Evolutionary conservation across 1,140 invertebrate genomes (phyloP).

Genomic region (Leucophenga varia): DNA sequence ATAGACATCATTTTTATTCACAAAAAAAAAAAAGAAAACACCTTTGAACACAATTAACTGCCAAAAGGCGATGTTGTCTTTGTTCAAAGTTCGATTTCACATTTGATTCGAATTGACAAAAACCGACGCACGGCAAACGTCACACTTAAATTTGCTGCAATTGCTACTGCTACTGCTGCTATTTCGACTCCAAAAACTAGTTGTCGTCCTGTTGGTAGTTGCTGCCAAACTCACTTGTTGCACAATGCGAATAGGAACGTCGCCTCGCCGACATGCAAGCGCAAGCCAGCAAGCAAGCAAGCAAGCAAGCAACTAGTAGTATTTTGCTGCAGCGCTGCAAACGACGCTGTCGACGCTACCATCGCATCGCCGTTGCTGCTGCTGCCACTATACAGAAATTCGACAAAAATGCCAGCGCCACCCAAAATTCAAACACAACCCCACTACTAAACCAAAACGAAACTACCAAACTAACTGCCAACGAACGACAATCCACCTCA

Average conservation of each 20-base stretch:
- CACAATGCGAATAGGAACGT: slow-evolving; percentile 45
- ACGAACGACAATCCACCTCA: slow-evolving; percentile 26
- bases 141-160: slow-evolving; percentile 2
- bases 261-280: slow-evolving; percentile 30
- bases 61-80: neutral
- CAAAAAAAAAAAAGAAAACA: neutral
- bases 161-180: slow-evolving; percentile 12
- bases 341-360: slow-evolving; percentile 21
- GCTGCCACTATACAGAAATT: slow-evolving; percentile 34
- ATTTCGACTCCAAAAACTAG: slow-evolving; percentile 40
- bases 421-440: slow-evolving; percentile 5
- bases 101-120: no score
- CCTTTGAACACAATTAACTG: slow-evolving; percentile 26
- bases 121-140: slow-evolving; percentile 9
- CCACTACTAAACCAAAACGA: no score
- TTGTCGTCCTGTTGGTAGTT: slow-evolving; percentile 55
- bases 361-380: slow-evolving; percentile 21
- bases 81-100: no score
- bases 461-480: neutral
- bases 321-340: slow-evolving; percentile 26
- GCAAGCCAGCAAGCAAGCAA: slow-evolving; percentile 9
- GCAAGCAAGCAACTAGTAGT: slow-evolving; percentile 4
- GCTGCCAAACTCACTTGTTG: slow-evolving; percentile 57
- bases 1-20: no score
- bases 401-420: slow-evolving; percentile 47